phyloP scores from a whole-genome alignment of 2,888 invertebrate genomes.

The Cryptocheilus praepositus region DNA sequence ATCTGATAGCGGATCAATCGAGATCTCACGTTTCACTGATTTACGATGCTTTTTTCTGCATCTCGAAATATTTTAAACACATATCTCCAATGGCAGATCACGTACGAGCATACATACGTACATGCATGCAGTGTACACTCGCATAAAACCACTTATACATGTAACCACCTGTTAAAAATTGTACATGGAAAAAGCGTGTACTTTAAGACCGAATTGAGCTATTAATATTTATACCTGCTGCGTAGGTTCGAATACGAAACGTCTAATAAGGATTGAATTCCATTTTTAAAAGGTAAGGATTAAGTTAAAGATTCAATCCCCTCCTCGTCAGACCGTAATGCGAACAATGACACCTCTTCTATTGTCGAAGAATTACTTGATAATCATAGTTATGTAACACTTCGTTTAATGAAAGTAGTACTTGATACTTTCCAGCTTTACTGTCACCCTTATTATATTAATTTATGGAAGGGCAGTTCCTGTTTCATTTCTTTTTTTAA shows the following conservation, averaged over 20 bases:
- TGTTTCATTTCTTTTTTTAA: conserved; percentile 39
- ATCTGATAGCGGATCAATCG: conserved; percentile 38
- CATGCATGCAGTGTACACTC: conserved; percentile 16
- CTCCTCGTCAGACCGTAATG: conserved; percentile 34
- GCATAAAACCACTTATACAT: conserved; percentile 31
- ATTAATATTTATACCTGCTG: conserved; percentile 52
- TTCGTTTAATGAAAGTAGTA: conserved; percentile 37
- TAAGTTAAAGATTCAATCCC: conserved; percentile 22
- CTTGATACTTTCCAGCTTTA: conserved; percentile 44
- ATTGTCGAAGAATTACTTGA: conserved; percentile 22
- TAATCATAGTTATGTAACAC: conserved; percentile 39
- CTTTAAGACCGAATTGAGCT: conserved; percentile 46
- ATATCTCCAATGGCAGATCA: conserved; percentile 64
- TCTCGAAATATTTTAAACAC: conserved; percentile 58
- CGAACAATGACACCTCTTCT: conserved; percentile 42
- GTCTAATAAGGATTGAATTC: conserved; percentile 42
- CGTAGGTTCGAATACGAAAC: conserved; percentile 41
- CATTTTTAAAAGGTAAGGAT: conserved; percentile 21
- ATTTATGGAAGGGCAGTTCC: conserved; percentile 49
- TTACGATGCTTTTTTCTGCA: conserved; percentile 58
- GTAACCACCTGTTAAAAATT: conserved; percentile 43
- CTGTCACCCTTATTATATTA: conserved; percentile 29
- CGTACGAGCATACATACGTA: conserved; percentile 28
- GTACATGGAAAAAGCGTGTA: conserved; percentile 49
- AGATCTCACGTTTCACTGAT: conserved; percentile 40